phyloP scores from a whole-genome alignment of 2,113 vertebrate species.

The Erythrocercus mccallii region DNA sequence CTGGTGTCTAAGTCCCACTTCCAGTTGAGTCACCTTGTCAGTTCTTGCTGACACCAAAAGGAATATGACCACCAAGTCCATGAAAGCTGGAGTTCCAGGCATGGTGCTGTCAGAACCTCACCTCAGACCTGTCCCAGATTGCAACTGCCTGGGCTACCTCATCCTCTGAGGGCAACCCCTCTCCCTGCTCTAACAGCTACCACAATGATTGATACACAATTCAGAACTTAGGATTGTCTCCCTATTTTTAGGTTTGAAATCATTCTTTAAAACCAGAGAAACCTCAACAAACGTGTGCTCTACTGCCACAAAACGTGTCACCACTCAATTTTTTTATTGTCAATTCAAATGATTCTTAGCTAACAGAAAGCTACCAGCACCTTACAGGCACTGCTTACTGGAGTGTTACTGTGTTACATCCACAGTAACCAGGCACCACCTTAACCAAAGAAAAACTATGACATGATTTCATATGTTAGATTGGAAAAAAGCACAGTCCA shows the following conservation, averaged over 20 bases:
- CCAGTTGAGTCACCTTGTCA: not conserved
- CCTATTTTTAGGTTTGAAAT: not conserved
- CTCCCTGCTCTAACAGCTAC: not conserved
- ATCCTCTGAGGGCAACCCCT: not conserved
- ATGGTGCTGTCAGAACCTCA: not conserved
- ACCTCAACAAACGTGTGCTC: rapidly evolving
- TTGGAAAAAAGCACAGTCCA: not conserved
- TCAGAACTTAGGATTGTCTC: not conserved
- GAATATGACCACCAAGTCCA: not conserved
- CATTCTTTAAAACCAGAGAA: not conserved
- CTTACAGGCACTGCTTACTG: not conserved
- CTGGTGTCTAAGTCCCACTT: not conserved
- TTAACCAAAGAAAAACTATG: not conserved
- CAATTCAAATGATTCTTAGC: not conserved
- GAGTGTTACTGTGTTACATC: not conserved
- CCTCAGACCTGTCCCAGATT: not conserved
- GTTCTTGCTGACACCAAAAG: not conserved
- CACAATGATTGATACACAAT: not conserved
- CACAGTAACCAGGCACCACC: not conserved
- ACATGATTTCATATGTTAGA: not conserved
- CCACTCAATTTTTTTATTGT: not conserved
- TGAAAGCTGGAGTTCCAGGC: rapidly evolving
- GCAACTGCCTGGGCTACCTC: rapidly evolving
- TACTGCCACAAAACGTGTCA: not conserved
- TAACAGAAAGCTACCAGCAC: not conserved